These are phyloP conservation scores for Drosophila suzukii DNA, from an alignment of 1,140 invertebrate species.

Conservation along the genomic window DNA sequence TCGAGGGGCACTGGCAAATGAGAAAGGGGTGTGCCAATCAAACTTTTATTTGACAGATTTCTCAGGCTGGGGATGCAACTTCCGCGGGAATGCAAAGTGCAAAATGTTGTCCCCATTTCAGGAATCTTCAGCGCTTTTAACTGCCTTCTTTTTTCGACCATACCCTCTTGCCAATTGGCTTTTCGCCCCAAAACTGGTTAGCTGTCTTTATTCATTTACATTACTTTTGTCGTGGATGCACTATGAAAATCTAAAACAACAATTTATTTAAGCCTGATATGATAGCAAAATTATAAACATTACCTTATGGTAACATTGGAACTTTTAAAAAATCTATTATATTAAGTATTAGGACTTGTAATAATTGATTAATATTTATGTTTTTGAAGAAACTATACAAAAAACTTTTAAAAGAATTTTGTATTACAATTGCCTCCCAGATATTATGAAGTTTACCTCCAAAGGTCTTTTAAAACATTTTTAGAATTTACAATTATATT, in stretches of 20 bases:
- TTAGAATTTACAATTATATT: background rate
- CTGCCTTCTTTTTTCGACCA: constrained; percentile 3
- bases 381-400: too few relatives aligned
- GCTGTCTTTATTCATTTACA: constrained; percentile 53
- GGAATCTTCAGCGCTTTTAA: constrained; percentile 7
- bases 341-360: too few relatives aligned
- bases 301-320: too few relatives aligned
- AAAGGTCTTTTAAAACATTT: too few relatives aligned
- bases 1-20: too few relatives aligned
- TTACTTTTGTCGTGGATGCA: constrained; percentile 1
- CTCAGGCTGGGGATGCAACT: constrained; percentile 34
- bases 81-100: constrained; percentile 32
- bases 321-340: too few relatives aligned
- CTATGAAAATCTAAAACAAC: background rate
- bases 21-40: constrained; percentile 51
- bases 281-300: too few relatives aligned
- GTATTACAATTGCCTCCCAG: too few relatives aligned
- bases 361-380: too few relatives aligned
- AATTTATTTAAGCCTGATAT: too few relatives aligned
- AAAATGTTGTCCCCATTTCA: constrained; percentile 34
- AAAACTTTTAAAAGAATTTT: too few relatives aligned
- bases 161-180: constrained; percentile 52
- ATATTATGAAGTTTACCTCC: too few relatives aligned
- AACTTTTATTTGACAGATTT: constrained; percentile 58
- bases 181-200: constrained; percentile 21